phyloP scores from a whole-genome alignment of 1,140 invertebrate species.

The Gryon sp. region DNA sequence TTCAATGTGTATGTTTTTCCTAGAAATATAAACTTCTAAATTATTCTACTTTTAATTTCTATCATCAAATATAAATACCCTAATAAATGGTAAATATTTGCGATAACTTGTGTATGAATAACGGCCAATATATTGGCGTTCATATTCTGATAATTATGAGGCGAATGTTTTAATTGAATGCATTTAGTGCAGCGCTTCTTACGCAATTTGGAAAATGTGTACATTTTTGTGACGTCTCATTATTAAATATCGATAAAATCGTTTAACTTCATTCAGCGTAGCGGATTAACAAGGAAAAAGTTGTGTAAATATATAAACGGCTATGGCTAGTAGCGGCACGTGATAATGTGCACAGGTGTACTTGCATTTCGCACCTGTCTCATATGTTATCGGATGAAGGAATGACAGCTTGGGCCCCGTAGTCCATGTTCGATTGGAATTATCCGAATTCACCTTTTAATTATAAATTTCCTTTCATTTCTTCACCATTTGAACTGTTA shows the following conservation, averaged over 20 bases:
- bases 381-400: slow-evolving; percentile 24
- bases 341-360: slow-evolving; percentile 50
- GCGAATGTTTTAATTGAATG: not conserved
- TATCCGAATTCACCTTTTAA: slow-evolving; percentile 18
- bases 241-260: slow-evolving; percentile 10
- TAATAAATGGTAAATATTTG: too few relatives aligned
- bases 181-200: not conserved
- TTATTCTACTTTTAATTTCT: too few relatives aligned
- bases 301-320: slow-evolving; percentile 29
- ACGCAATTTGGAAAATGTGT: not conserved
- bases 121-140: too few relatives aligned
- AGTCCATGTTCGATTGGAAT: slow-evolving; percentile 13
- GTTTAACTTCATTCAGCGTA: slow-evolving; percentile 22
- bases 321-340: slow-evolving; percentile 18
- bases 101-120: too few relatives aligned
- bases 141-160: too few relatives aligned
- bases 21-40: too few relatives aligned
- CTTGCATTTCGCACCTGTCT: slow-evolving; percentile 33
- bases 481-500: not conserved
- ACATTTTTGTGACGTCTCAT: not conserved
- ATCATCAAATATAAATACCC: too few relatives aligned
- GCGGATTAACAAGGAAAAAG: slow-evolving; percentile 33
- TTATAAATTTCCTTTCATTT: slow-evolving; percentile 7
- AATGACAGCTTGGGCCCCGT: slow-evolving; percentile 19
- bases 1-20: too few relatives aligned